Conservation (phyloP, 2,888 invertebrate species). For the Tolmerus cingulatus region DNA sequence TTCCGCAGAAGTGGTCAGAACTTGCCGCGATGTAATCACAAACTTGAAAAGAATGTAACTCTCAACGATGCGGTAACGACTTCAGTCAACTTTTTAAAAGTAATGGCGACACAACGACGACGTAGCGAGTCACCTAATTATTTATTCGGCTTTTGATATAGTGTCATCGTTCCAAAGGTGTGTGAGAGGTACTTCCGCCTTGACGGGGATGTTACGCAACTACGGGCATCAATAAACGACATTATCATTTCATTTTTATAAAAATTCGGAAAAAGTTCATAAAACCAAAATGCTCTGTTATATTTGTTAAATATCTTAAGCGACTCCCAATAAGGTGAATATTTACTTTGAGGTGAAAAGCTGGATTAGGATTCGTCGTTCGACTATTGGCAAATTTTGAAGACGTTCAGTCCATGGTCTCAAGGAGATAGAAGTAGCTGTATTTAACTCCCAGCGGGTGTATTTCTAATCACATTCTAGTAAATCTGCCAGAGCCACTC, state of each 20-base stretch:
- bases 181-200: neutral
- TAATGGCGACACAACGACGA: neutral
- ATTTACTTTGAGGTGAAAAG: neutral
- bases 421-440: neutral
- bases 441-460: neutral
- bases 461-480: constrained; percentile 18
- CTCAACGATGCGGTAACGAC: neutral
- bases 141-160: neutral
- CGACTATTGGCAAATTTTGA: neutral
- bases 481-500: neutral
- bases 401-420: neutral
- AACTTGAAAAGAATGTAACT: neutral
- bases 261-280: neutral
- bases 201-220: neutral
- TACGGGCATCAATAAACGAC: neutral
- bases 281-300: neutral
- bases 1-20: neutral
- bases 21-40: neutral
- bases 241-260: neutral
- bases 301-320: neutral
- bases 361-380: neutral
- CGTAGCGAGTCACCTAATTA: neutral
- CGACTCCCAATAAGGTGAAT: neutral
- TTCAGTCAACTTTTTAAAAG: neutral
- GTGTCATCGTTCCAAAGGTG: neutral